phyloP scores from a whole-genome alignment of 2,888 invertebrate genomes.

The Drosophila greeni region DNA sequence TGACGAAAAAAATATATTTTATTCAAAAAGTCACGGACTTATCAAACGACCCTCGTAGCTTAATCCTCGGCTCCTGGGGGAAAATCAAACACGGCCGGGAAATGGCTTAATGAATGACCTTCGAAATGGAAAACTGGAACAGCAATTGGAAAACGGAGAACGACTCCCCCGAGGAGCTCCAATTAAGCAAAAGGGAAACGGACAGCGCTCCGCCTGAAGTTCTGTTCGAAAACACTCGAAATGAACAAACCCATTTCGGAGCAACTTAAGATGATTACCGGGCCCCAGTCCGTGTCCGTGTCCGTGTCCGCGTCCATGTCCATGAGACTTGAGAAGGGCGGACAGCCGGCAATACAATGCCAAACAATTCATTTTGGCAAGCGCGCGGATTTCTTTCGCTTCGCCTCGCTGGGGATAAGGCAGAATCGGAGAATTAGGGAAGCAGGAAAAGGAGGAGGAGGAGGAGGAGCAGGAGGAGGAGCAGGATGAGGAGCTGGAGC shows the following conservation, averaged over 20 bases:
- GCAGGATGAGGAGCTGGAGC: not conserved
- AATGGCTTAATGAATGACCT: conserved; percentile 17
- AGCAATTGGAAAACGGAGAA: conserved; percentile 6
- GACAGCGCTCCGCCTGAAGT: conserved; percentile 37
- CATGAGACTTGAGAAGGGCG: conserved; percentile 4
- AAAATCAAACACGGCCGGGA: conserved; percentile 16
- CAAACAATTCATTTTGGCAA: conserved; percentile 64
- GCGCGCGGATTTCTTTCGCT: conserved; percentile 56
- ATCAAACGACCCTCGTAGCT: too few relatives aligned
- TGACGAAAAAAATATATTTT: too few relatives aligned
- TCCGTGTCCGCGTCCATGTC: not conserved
- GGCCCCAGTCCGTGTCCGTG: conserved; percentile 4
- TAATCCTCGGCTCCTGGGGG: not conserved
- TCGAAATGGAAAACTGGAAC: conserved; percentile 8
- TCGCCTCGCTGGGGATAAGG: conserved; percentile 34
- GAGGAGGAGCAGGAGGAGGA: not conserved
- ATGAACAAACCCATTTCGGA: conserved; percentile 65
- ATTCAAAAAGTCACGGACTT: too few relatives aligned
- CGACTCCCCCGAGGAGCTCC: conserved; percentile 34
- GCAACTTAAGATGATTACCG: conserved; percentile 70
- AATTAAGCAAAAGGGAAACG: conserved; percentile 42
- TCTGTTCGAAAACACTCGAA: conserved; percentile 48
- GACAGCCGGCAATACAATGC: conserved; percentile 43
- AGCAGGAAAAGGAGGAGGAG: conserved; percentile 15
- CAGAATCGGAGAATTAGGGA: conserved; percentile 11